These are phyloP conservation scores for Silvanus unidentatus DNA, from an alignment of 2,888 invertebrate genomes.

Conservation along the genomic window DNA sequence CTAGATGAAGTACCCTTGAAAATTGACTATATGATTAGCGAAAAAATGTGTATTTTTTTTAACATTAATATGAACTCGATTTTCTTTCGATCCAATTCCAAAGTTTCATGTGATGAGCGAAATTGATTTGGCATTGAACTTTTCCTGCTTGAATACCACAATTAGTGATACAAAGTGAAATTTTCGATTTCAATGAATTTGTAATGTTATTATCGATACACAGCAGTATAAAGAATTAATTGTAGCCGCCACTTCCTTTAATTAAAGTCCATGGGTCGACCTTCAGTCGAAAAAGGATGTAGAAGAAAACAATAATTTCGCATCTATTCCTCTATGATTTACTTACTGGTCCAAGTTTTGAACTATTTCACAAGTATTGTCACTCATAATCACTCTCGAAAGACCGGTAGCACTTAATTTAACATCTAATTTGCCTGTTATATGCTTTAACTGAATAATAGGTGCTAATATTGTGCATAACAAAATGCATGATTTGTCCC, in stretches of 20 bases:
- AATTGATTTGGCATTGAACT: too few species aligned
- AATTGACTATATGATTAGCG: too few species aligned
- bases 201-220: too few species aligned
- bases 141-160: too few species aligned
- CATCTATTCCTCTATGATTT: background rate
- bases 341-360: background rate
- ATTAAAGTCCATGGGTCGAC: background rate
- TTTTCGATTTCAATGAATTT: background rate
- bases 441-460: constrained; percentile 29
- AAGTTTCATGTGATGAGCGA: too few species aligned
- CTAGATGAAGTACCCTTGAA: too few species aligned
- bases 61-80: too few species aligned
- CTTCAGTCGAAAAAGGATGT: background rate
- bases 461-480: constrained; percentile 13
- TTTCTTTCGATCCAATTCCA: too few species aligned
- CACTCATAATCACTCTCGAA: constrained; percentile 13
- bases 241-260: too few species aligned
- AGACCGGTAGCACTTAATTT: constrained; percentile 34
- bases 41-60: too few species aligned
- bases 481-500: constrained; percentile 7
- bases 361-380: constrained; percentile 7
- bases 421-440: constrained; percentile 25
- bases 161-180: too few species aligned
- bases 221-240: too few species aligned
- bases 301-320: background rate